Base-by-base conservation (phyloP, 2,797 vertebrate genomes). In the Propithecus deckenii region DNA sequence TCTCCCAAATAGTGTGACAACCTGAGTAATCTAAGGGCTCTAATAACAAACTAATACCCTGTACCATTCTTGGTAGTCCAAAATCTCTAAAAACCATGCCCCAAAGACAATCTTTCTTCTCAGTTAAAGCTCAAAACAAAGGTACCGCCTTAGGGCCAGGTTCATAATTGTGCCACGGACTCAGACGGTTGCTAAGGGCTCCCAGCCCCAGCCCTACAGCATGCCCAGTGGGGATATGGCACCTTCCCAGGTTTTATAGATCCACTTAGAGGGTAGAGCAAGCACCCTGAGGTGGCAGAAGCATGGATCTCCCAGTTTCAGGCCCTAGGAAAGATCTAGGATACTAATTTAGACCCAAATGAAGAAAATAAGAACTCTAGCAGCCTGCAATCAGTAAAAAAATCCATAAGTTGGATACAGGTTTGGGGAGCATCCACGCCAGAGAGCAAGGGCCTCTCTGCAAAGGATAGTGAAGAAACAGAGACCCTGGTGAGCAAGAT, bases 81-180 rank as follows among this genome's bases (percentile, higher is more conserved):
- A 81, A 78, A 46, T 65, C 41, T n/a, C n/a, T 35, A 20, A 18
- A 57, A 71, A 65, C 13, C 32, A 46, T 13, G 6, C 57, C 28
- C 48, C n/a, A 50, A 74, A 61, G 20, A 63, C 5, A 28, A 63
- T 11, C 20, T 25, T 55, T 79, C 61, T 87, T 83, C 23, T 81
- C 50, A 75, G 48, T 74, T 86, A 50, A 35, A 91, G 22, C 2
- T 46, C 25, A 69, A 48, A 43, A 50, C 7, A 46, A 12, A 43
- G 22, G 20, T 30, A 55, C 2, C 41, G 41, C 18, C n/a, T 75
- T 15, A 93, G 14, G 50, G 7, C 22, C 20, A 46, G 20, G 28
- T 6, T 69, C 2, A 2, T 10, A 46, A 71, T 7, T 7, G 1
- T 67, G 5, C 11, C 23, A 46, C 0, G 7, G 28, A 46, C 18